Conservation (phyloP, 2,797 vertebrate species). For the Fratercula arctica region DNA sequence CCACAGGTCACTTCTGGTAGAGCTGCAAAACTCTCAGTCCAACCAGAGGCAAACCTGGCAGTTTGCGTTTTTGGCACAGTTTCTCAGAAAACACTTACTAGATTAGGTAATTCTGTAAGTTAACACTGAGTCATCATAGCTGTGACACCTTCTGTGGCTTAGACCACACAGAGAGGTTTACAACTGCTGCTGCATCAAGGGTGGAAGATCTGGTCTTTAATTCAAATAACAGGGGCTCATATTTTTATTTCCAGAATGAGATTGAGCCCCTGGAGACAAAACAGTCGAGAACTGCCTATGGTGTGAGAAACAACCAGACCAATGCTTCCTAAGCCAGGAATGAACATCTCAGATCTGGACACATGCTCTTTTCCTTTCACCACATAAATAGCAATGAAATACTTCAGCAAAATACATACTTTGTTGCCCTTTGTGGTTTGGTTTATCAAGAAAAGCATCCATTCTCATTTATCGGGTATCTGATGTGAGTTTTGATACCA, state of each 20-base stretch:
- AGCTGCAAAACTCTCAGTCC: background rate
- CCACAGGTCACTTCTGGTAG: background rate
- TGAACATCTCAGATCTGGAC: background rate
- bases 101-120: background rate
- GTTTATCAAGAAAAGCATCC: background rate
- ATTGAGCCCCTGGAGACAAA: background rate
- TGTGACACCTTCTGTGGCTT: background rate
- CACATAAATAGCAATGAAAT: background rate
- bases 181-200: background rate
- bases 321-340: background rate
- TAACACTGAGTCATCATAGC: background rate
- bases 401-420: background rate
- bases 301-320: background rate
- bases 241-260: background rate
- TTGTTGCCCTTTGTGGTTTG: background rate
- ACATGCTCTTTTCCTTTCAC: background rate
- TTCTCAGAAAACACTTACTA: background rate
- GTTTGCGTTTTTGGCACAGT: background rate
- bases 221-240: background rate
- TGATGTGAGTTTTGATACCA: background rate
- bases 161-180: background rate
- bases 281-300: background rate
- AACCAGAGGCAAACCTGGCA: background rate
- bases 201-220: background rate
- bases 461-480: background rate